These are phyloP conservation scores for Oryzias sinensis DNA, from an alignment of 2,797 vertebrate species.

Conservation along the genomic window DNA sequence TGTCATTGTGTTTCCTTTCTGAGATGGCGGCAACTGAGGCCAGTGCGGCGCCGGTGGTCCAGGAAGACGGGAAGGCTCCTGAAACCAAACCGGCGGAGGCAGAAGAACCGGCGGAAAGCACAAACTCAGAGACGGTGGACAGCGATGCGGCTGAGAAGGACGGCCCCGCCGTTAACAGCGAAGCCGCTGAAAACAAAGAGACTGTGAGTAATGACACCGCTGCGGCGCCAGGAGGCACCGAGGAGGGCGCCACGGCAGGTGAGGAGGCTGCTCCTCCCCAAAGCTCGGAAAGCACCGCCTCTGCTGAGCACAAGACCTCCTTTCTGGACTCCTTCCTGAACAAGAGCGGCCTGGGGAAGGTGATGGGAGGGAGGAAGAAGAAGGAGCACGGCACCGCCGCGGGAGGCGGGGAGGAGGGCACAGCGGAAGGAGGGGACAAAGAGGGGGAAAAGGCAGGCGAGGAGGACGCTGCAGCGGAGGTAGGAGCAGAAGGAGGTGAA, in stretches of 20 bases:
- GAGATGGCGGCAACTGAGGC: slow-evolving; percentile 78
- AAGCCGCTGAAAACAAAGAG: slow-evolving; percentile 62
- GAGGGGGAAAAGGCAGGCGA: slow-evolving; percentile 59
- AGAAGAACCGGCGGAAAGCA: slow-evolving; percentile 46
- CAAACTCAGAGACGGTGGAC: slow-evolving; percentile 59
- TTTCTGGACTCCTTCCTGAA: slow-evolving; percentile 82
- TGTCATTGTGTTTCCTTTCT: slow-evolving; percentile 43
- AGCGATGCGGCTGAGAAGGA: slow-evolving; percentile 55
- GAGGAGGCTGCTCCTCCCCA: slow-evolving; percentile 37
- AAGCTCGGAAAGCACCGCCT: slow-evolving; percentile 48
- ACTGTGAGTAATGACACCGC: slow-evolving; percentile 55
- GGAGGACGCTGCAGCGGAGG: slow-evolving; percentile 47
- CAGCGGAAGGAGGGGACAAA: slow-evolving; percentile 50
- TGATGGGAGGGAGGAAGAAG: slow-evolving; percentile 80
- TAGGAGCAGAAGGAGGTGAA: slow-evolving; percentile 53
- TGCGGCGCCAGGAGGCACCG: neutral
- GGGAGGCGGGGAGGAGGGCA: slow-evolving; percentile 51
- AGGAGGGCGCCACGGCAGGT: slow-evolving; percentile 30
- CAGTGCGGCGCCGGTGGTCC: slow-evolving; percentile 65
- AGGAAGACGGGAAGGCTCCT: slow-evolving; percentile 60
- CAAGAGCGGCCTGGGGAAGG: slow-evolving; percentile 82
- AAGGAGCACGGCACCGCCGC: slow-evolving; percentile 63
- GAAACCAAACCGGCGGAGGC: slow-evolving; percentile 69
- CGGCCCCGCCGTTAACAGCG: slow-evolving; percentile 39
- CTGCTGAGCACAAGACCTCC: slow-evolving; percentile 73